Evolutionary conservation across 2,797 vertebrate genomes (phyloP).

Genomic region (Lophura swinhoii): DNA sequence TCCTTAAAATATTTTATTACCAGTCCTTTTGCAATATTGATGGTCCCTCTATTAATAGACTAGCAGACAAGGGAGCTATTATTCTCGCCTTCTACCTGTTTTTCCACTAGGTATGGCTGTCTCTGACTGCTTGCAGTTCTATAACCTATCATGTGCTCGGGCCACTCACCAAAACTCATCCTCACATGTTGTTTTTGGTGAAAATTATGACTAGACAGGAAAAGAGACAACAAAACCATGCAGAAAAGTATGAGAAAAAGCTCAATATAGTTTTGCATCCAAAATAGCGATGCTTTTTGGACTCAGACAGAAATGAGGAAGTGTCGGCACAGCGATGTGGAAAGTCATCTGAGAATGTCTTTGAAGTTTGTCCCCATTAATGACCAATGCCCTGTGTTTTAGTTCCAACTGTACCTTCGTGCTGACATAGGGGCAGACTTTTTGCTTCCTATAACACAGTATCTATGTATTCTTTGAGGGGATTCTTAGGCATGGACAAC

Average conservation of each 20-base stretch:
- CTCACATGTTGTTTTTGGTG: constrained; percentile 65
- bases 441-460: neutral
- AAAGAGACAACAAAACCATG: constrained; percentile 56
- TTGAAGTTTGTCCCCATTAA: constrained; percentile 9
- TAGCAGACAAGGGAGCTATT: constrained; percentile 74
- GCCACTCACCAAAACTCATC: constrained; percentile 44
- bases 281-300: constrained; percentile 55
- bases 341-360: constrained; percentile 34
- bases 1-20: constrained; percentile 73
- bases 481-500: neutral
- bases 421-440: neutral
- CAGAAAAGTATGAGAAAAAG: neutral
- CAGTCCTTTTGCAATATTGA: constrained; percentile 75
- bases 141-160: constrained; percentile 42
- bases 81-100: constrained; percentile 73
- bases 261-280: constrained; percentile 34
- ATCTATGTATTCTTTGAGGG: neutral
- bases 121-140: constrained; percentile 27
- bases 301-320: constrained; percentile 50
- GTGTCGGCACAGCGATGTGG: constrained; percentile 13
- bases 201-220: constrained; percentile 69
- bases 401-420: neutral
- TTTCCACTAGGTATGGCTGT: constrained; percentile 72
- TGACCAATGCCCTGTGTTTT: constrained; percentile 24
- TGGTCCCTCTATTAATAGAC: constrained; percentile 75